These are phyloP conservation scores for Platalea minor DNA, from an alignment of 2,797 vertebrate species.

Conservation along the genomic window DNA sequence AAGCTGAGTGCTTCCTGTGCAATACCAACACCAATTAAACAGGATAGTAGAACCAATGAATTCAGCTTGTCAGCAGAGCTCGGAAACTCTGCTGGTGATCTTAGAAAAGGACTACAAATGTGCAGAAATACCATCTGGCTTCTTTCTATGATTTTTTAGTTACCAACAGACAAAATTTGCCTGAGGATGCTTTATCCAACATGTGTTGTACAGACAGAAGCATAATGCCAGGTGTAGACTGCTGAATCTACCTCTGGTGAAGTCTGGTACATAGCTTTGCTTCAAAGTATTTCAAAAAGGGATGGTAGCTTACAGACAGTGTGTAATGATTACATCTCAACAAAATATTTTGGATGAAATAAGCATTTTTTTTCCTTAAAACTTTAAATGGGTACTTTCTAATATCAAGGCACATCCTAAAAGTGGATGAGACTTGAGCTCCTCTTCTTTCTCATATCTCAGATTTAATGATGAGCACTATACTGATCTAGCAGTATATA, in stretches of 20 bases:
- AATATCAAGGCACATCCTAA: not conserved
- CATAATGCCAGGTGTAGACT: not conserved
- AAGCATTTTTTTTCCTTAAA: not conserved
- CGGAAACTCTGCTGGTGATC: not conserved
- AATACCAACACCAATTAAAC: not conserved
- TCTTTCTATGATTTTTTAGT: not conserved
- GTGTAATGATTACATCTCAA: accelerated
- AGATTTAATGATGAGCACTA: not conserved
- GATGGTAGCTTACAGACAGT: not conserved
- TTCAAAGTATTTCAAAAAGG: not conserved
- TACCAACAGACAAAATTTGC: not conserved
- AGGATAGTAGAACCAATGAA: not conserved
- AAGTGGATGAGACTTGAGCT: not conserved
- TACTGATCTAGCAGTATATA: not conserved
- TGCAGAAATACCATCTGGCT: not conserved
- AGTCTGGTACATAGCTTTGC: not conserved
- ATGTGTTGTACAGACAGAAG: not conserved
- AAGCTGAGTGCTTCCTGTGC: not conserved
- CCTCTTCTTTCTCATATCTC: not conserved
- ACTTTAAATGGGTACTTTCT: not conserved
- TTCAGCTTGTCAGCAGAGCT: not conserved
- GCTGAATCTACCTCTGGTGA: not conserved
- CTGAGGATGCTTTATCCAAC: not conserved
- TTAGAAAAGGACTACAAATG: not conserved
- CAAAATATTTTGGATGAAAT: not conserved